Conservation (phyloP, 2,888 invertebrate species). For the Macaria notata region DNA sequence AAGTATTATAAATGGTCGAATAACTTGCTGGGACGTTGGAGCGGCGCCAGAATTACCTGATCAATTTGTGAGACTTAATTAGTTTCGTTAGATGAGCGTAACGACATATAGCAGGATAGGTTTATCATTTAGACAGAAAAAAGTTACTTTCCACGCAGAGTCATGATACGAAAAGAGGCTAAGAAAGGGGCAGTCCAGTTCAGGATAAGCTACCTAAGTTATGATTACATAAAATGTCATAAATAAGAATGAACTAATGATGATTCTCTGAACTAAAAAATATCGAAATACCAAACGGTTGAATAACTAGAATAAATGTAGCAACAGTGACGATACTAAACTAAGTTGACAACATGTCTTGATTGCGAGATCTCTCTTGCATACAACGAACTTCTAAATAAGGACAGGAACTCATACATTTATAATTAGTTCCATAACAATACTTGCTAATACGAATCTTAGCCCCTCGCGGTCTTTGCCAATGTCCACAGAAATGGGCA, state of each 20-base stretch:
- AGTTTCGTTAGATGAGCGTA: conserved; percentile 25
- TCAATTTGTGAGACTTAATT: conserved; percentile 27
- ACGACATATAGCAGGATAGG: conserved; percentile 21
- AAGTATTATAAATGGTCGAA: conserved; percentile 19
- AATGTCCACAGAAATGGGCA: conserved; percentile 18
- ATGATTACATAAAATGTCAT: too few species aligned
- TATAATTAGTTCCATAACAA: conserved; percentile 40
- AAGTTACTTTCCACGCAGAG: too few species aligned
- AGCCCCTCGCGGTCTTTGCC: conserved; percentile 28
- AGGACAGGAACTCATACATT: conserved; percentile 28
- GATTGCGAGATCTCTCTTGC: conserved; percentile 5
- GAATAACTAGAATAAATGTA: too few species aligned
- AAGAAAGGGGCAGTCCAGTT: too few species aligned
- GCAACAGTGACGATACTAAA: too few species aligned
- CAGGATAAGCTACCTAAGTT: too few species aligned
- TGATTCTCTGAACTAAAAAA: too few species aligned
- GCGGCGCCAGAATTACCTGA: conserved; percentile 8
- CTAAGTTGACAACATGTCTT: not conserved
- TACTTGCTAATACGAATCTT: conserved; percentile 39
- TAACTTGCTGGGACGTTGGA: conserved; percentile 13
- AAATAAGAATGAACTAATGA: too few species aligned
- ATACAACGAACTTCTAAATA: conserved; percentile 22
- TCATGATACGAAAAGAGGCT: too few species aligned
- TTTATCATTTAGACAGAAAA: not conserved
- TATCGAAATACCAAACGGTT: too few species aligned